These are phyloP conservation scores for Drosophila tsacasi DNA, from an alignment of 1,140 invertebrate genomes.

Conservation along the genomic window DNA sequence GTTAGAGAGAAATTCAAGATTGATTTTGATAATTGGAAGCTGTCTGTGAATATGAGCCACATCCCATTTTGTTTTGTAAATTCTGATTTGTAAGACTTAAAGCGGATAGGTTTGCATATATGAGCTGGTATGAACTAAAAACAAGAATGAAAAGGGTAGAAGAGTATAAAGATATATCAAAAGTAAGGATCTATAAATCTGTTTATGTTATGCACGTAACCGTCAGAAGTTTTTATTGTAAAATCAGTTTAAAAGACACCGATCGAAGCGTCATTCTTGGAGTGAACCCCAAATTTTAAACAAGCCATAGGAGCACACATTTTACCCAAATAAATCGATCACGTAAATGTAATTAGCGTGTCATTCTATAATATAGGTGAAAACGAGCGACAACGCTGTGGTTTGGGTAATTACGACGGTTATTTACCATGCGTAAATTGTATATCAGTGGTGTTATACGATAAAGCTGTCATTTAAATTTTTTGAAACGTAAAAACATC, in stretches of 20 bases:
- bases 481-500: slow-evolving; percentile 42
- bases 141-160: not conserved
- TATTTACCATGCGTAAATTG: slow-evolving; percentile 13
- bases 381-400: slow-evolving; percentile 9
- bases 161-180: slow-evolving; percentile 37
- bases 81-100: slow-evolving; percentile 25
- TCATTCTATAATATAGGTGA: slow-evolving; percentile 31
- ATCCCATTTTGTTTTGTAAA: slow-evolving; percentile 44
- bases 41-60: slow-evolving; percentile 32
- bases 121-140: slow-evolving; percentile 9
- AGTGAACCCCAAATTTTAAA: slow-evolving; percentile 33
- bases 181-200: slow-evolving; percentile 16
- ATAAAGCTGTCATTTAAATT: slow-evolving; percentile 46
- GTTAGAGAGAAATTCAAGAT: slow-evolving; percentile 78
- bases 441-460: slow-evolving; percentile 31
- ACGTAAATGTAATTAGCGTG: slow-evolving; percentile 37
- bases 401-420: slow-evolving; percentile 10
- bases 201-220: slow-evolving; percentile 32
- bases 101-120: slow-evolving; percentile 21
- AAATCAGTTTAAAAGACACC: slow-evolving; percentile 19
- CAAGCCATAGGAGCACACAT: slow-evolving; percentile 23
- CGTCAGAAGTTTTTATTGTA: slow-evolving; percentile 29
- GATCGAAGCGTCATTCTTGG: not conserved
- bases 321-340: slow-evolving; percentile 42
- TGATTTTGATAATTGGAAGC: slow-evolving; percentile 76